A percentile compares a stretch with the other conserved stretches of the same genome.
phyloP scores from a whole-genome alignment of 2,888 invertebrate species.

The Philereme transversata region DNA sequence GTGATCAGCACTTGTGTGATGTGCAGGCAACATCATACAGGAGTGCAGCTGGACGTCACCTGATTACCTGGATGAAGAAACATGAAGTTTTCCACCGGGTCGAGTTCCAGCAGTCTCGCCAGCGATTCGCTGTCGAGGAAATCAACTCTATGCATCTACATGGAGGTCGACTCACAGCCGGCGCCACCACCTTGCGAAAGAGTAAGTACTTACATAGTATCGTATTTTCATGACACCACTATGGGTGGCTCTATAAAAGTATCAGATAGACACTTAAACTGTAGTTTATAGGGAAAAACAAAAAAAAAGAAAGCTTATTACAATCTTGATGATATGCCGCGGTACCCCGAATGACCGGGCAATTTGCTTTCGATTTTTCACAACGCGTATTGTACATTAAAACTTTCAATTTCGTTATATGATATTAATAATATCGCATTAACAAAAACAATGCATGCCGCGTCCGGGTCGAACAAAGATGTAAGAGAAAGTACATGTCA shows the following conservation, averaged over 20 bases:
- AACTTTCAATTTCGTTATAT: slow-evolving; percentile 72
- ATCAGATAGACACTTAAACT: slow-evolving; percentile 35
- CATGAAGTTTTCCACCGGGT: slow-evolving; percentile 86
- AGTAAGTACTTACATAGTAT: slow-evolving; percentile 61
- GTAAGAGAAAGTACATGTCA: slow-evolving; percentile 72
- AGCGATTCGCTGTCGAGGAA: slow-evolving; percentile 86
- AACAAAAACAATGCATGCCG: slow-evolving; percentile 73
- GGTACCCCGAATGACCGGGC: slow-evolving; percentile 48
- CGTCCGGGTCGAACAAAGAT: slow-evolving; percentile 67
- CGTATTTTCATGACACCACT: slow-evolving; percentile 25
- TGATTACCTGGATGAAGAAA: slow-evolving; percentile 64
- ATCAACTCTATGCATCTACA: slow-evolving; percentile 87
- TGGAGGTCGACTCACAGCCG: slow-evolving; percentile 79
- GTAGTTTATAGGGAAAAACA: slow-evolving; percentile 35
- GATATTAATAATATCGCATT: slow-evolving; percentile 70
- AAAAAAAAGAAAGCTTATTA: slow-evolving; percentile 48
- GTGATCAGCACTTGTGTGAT: slow-evolving; percentile 70
- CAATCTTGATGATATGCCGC: slow-evolving; percentile 51
- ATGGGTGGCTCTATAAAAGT: slow-evolving; percentile 35
- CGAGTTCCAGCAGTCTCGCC: slow-evolving; percentile 86
- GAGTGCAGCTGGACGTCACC: slow-evolving; percentile 75
- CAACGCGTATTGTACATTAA: slow-evolving; percentile 61
- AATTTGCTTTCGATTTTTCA: slow-evolving; percentile 70
- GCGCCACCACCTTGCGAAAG: slow-evolving; percentile 77
- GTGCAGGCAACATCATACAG: slow-evolving; percentile 72